Evolutionary conservation across 2,113 vertebrate genomes (phyloP).

Genomic region (Misgurnus mizolepis): DNA sequence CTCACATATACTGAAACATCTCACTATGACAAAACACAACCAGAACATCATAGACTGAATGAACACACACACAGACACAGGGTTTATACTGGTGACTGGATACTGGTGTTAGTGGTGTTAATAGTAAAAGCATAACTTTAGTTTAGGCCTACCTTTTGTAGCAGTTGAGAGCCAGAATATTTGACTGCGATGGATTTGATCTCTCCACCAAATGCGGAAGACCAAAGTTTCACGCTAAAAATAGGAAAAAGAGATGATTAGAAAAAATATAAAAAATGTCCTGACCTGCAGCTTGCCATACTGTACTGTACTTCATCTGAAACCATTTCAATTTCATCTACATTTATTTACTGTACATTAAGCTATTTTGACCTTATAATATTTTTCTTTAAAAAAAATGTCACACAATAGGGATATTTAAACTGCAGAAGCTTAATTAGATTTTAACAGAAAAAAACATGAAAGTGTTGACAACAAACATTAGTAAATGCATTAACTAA

Average conservation of each 20-base stretch:
- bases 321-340: background rate
- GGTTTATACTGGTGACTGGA: too few species aligned
- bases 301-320: background rate
- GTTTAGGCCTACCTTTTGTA: constrained; percentile 88
- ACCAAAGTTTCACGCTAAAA: constrained; percentile 89
- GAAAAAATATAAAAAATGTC: too few species aligned
- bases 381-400: too few species aligned
- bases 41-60: too few species aligned
- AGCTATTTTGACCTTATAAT: too few species aligned
- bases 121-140: background rate
- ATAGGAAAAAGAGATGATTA: background rate
- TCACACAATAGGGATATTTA: too few species aligned
- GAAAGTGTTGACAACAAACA: too few species aligned
- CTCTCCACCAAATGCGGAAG: constrained; percentile 97
- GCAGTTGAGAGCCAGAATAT: constrained; percentile 97
- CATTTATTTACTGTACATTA: too few species aligned
- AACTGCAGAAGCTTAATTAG: background rate
- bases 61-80: too few species aligned
- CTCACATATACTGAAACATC: too few species aligned
- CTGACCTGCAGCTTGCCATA: background rate
- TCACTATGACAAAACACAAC: too few species aligned
- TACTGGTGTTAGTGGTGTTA: background rate
- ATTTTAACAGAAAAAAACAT: background rate
- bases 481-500: too few species aligned
- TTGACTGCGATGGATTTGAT: constrained; percentile 99